phyloP scores from a whole-genome alignment of 2,797 vertebrate species.

The Dendrocincla tyrannina region DNA sequence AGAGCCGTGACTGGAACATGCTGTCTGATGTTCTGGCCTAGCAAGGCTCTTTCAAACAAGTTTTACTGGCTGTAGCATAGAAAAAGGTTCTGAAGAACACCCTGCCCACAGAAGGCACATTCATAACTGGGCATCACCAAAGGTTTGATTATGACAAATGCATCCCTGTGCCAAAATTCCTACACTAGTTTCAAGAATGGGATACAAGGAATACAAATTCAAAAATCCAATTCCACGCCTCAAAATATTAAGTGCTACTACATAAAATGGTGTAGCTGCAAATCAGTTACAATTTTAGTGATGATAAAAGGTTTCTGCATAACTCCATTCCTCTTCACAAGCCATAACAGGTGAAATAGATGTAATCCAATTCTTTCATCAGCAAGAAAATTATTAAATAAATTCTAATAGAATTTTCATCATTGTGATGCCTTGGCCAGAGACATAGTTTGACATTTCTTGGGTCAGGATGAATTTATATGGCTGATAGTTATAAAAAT shows the following conservation, averaged over 20 bases:
- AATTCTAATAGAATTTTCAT: background rate
- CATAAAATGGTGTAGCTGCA: background rate
- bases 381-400: background rate
- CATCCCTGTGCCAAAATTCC: background rate
- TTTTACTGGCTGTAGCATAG: background rate
- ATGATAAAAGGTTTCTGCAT: background rate
- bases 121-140: rapidly evolving
- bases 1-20: background rate
- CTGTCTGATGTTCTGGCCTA: background rate
- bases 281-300: background rate
- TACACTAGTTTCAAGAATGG: background rate
- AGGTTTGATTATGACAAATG: background rate
- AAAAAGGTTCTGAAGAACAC: background rate
- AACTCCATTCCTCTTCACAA: background rate
- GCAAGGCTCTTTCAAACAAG: background rate
- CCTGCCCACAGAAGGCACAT: background rate
- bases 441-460: background rate
- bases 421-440: background rate
- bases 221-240: background rate
- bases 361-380: background rate
- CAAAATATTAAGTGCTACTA: background rate
- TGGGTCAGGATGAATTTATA: background rate
- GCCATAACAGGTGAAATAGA: background rate
- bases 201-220: background rate
- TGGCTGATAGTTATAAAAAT: background rate